Percentiles rank a stretch among this genome's conserved stretches.
These are phyloP conservation scores for Camptogramma bilineatum DNA, from an alignment of 2,888 invertebrate species.

Conservation along the genomic window DNA sequence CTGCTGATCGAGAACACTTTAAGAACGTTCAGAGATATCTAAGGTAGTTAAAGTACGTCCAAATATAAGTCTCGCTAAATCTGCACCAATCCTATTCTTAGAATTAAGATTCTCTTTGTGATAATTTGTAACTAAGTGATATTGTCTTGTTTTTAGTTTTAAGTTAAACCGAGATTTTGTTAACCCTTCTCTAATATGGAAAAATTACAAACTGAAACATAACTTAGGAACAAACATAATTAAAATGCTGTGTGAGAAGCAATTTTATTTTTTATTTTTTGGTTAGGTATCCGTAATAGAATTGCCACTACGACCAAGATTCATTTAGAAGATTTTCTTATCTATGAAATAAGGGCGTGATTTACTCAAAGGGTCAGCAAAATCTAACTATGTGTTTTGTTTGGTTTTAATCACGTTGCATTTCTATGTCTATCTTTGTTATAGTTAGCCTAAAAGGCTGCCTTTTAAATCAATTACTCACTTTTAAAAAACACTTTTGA, in stretches of 20 bases:
- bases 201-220: too few species aligned
- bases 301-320: neutral
- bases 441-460: neutral
- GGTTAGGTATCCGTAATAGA: neutral
- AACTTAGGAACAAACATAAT: too few species aligned
- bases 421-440: neutral
- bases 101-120: conserved; percentile 31
- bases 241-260: too few species aligned
- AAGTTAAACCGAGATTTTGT: conserved; percentile 10
- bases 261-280: too few species aligned
- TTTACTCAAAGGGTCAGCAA: conserved; percentile 4
- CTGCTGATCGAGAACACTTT: too few species aligned
- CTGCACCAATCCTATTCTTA: conserved; percentile 5
- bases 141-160: conserved; percentile 23
- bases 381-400: neutral
- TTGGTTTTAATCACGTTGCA: neutral
- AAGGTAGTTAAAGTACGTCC: too few species aligned
- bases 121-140: conserved; percentile 41
- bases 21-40: too few species aligned
- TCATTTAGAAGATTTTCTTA: too few species aligned
- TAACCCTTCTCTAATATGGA: neutral
- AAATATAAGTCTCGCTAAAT: neutral
- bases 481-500: neutral
- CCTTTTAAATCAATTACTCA: conserved; percentile 6
- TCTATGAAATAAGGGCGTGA: too few species aligned